Conservation (phyloP, 2,113 vertebrate genomes). For the Actinemys pallida region DNA sequence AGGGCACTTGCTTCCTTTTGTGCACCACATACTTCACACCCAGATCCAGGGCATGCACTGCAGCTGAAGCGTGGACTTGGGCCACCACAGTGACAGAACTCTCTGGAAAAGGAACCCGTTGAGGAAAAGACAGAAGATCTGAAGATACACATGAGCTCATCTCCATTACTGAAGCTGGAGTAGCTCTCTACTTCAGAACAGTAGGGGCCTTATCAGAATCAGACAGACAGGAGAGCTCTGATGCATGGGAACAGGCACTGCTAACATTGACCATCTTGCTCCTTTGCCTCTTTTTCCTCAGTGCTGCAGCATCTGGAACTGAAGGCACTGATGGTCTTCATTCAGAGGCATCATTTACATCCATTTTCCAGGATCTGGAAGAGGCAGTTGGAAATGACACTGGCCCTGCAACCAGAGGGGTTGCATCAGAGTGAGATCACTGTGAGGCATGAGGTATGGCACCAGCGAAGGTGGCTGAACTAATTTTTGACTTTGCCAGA, state of each 20-base stretch:
- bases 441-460: too few relatives aligned
- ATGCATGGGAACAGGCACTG: background rate
- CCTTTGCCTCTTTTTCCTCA: background rate
- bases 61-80: background rate
- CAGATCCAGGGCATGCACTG: background rate
- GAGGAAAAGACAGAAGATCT: background rate
- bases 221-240: background rate
- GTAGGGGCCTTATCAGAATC: background rate
- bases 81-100: background rate
- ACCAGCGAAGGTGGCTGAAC: background rate
- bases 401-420: background rate
- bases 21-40: background rate
- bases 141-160: background rate
- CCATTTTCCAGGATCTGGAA: background rate
- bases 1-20: background rate
- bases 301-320: background rate
- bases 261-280: background rate
- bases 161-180: background rate
- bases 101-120: background rate
- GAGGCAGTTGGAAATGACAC: background rate
- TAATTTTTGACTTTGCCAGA: background rate
- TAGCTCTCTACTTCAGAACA: background rate
- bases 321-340: background rate
- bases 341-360: background rate
- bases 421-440: background rate